Evolutionary conservation across 2,797 vertebrate species (phyloP), one percentile per base, ranked within the genome.

Genomic region (Anabacerthia variegaticeps): DNA sequence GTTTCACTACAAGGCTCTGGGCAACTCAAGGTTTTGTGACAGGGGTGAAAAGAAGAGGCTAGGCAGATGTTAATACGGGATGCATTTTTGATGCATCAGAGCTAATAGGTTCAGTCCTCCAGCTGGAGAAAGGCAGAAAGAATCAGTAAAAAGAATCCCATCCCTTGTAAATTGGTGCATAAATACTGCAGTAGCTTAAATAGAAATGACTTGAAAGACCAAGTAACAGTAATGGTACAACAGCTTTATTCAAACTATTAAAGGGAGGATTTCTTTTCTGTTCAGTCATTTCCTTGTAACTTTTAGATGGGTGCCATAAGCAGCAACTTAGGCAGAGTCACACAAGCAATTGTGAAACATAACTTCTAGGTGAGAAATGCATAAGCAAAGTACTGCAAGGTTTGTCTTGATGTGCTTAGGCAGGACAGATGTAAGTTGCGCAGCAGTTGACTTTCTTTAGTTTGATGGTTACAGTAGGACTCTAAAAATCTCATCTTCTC

Each of bases 81-180:
- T 76, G 55, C 18, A 86, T 82, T 95, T 89, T 73, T 90, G 80
- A 89, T 52, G 44, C 77, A 79, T 22, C n/a, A 73, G 26, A 79
- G 77, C 80, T 82, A 79, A 85, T 36, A 92, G 37, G 44, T 80
- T 94, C 83, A 79, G 58, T 81, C 9, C 48, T 85, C 32, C 77
- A 95, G 77, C 28, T 82, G 77, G 15, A 85, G 63, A 82, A 90
- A 67, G 41, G 28, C 58, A 88, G 66, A 76, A 77, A 88, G 61
- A 39, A 19, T 52, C 84, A 73, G 43, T 66, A 67, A 88, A 90
- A 89, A 84, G 36, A 73, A 95, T 90, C 80, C 59, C 24, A 87
- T 73, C 26, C 44, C 71, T 76, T 93, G 67, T 92, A 95, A 92
- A 93, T 20, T 93, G 63, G 74, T 88, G 44, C 71, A 46, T 66